phyloP scores from a whole-genome alignment of 2,113 vertebrate species.

The Pygoscelis antarcticus region DNA sequence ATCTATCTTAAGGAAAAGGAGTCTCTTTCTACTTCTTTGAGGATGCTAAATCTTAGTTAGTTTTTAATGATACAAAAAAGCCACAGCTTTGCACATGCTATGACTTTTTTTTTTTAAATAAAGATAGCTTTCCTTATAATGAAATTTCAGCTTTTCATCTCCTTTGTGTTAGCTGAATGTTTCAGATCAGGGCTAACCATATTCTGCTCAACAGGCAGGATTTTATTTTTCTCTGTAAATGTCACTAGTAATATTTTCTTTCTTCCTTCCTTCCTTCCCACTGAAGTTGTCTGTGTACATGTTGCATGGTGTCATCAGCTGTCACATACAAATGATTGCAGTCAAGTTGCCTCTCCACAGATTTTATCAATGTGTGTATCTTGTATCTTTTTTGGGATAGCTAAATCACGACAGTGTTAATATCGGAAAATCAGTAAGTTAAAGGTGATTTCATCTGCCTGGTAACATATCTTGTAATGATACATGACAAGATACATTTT shows the following conservation, averaged over 20 bases:
- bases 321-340: not conserved
- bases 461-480: not conserved
- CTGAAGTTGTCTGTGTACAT: not conserved
- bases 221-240: not conserved
- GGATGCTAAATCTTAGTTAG: not conserved
- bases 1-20: not conserved
- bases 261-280: not conserved
- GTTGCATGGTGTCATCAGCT: not conserved
- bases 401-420: not conserved
- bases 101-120: not conserved
- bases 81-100: not conserved
- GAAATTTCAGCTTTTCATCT: not conserved
- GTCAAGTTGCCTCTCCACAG: not conserved
- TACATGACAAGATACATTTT: not conserved
- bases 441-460: not conserved
- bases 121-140: not conserved
- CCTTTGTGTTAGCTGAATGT: not conserved
- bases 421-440: not conserved
- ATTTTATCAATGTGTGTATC: not conserved
- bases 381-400: not conserved
- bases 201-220: not conserved
- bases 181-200: not conserved
- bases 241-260: not conserved
- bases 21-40: not conserved
- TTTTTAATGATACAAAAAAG: conserved; percentile 5